Percentiles rank a stretch among this genome's conserved stretches.
Evolutionary conservation across 2,888 invertebrate genomes (phyloP).

Genomic region (Sminthurides aquaticus): DNA sequence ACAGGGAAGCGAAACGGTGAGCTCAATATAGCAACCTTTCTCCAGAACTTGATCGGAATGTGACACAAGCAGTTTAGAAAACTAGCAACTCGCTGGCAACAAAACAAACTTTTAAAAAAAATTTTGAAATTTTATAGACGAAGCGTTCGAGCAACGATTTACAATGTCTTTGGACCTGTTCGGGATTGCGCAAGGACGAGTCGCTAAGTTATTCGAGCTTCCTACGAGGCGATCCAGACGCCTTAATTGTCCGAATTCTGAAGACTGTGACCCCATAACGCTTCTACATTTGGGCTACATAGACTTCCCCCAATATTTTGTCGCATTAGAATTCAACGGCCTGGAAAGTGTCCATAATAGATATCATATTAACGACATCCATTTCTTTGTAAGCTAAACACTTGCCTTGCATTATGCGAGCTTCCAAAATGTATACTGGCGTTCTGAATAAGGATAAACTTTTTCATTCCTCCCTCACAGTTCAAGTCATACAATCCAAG

Average conservation of each 20-base stretch:
- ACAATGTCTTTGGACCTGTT: conserved; percentile 61
- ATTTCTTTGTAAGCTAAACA: conserved; percentile 72
- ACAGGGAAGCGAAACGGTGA: conserved; percentile 76
- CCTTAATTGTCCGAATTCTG: conserved; percentile 59
- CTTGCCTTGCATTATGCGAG: too few relatives aligned
- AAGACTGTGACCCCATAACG: conserved; percentile 72
- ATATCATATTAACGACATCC: conserved; percentile 73
- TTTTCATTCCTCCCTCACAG: conserved; percentile 54
- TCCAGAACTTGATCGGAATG: too few relatives aligned
- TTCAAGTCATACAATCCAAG: conserved; percentile 93
- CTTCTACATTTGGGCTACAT: conserved; percentile 81
- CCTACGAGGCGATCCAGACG: conserved; percentile 59
- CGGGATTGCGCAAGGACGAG: conserved; percentile 34
- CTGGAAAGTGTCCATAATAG: conserved; percentile 75
- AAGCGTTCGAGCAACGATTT: conserved; percentile 82
- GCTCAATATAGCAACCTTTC: too few relatives aligned
- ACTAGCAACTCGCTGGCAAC: too few relatives aligned
- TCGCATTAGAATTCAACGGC: conserved; percentile 75
- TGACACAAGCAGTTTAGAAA: too few relatives aligned
- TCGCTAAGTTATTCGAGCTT: conserved; percentile 35
- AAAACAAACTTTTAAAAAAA: too few relatives aligned
- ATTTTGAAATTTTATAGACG: conserved; percentile 72
- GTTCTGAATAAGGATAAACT: too few relatives aligned
- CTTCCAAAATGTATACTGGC: too few relatives aligned
- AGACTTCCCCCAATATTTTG: conserved; percentile 78